Evolutionary conservation across 2,113 vertebrate genomes (phyloP), one percentile per base, ranked within the genome.

Genomic region (Aptenodytes patagonicus): DNA sequence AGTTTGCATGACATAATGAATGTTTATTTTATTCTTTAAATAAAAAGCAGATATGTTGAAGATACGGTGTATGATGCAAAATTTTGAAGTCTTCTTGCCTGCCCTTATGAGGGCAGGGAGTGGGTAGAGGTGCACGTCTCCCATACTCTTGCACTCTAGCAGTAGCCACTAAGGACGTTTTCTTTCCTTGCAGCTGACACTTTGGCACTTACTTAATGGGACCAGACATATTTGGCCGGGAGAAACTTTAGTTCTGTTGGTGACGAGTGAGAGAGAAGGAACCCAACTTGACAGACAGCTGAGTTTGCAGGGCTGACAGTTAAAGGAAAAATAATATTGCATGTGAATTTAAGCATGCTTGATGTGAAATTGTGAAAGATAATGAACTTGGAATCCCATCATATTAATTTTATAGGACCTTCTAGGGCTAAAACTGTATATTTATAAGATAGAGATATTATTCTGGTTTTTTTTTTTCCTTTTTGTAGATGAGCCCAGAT

Each of bases 281-380:
- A 55, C 46, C 32, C 55, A 86, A 22, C 38, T 58, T 96, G 95
- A 96, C 78, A 76, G 19, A 16, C 31, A 77, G 79, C 55, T 89
- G 95, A 96, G n/a, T 83, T 93, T 91, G 54, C 78, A 83, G 92
- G 78, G 42, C 58, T 83, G 93, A 77, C 75, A 88, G 84, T 72
- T 82, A 69, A 49, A 83, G 79, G n/a, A 54, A 78, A 84, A 87
- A 82, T 86, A 81, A 38, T 42, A 86, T 7, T 80, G 17, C 68
- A 11, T 70, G 46, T 0, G 7, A 90, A 73, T 83, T 90, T 77
- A 71, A 71, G 60, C 68, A 62, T 31, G 32, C 76, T 90, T 81
- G 79, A 86, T 86, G 64, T 93, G 85, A 73, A 65, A 26, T 32
- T 80, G n/a, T 88, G 75, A 51, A 83, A 81, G 25, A 25, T 66